A percentile compares a stretch with the other conserved stretches of the same genome.
Conservation (phyloP, 2,113 vertebrate species). For the Myiagra hebetior region DNA sequence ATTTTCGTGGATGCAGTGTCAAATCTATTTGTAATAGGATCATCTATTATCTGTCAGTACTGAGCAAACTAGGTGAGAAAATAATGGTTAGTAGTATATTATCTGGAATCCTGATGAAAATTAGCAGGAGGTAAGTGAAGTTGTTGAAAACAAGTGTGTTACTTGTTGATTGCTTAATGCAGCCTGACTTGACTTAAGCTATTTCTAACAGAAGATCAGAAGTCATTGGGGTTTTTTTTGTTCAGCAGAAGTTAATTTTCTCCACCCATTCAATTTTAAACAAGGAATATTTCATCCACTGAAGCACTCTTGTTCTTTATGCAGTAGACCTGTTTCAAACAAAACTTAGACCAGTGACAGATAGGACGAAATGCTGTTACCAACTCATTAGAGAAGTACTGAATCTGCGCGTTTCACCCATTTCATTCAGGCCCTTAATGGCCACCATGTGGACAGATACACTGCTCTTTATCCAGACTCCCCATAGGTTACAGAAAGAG, state of each 20-base stretch:
- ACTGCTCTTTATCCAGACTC: neutral
- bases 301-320: neutral
- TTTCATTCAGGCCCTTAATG: neutral
- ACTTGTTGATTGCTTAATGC: conserved; percentile 22
- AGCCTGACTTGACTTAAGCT: neutral
- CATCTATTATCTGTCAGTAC: conserved; percentile 66
- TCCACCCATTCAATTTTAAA: neutral
- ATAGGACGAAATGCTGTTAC: neutral
- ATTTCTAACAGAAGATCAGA: neutral
- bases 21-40: conserved; percentile 71
- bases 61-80: conserved; percentile 69
- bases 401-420: neutral
- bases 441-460: neutral
- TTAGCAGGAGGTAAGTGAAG: conserved; percentile 20
- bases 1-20: conserved; percentile 50
- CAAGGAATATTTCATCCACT: neutral
- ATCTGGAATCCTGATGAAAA: conserved; percentile 43
- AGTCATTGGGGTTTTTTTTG: neutral
- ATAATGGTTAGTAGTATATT: conserved; percentile 58
- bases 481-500: neutral
- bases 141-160: conserved; percentile 8
- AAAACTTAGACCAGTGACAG: neutral
- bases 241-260: neutral
- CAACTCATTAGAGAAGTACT: neutral
- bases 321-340: neutral